phyloP scores from a whole-genome alignment of 1,140 invertebrate genomes.

The Cheumatopsyche charites region DNA sequence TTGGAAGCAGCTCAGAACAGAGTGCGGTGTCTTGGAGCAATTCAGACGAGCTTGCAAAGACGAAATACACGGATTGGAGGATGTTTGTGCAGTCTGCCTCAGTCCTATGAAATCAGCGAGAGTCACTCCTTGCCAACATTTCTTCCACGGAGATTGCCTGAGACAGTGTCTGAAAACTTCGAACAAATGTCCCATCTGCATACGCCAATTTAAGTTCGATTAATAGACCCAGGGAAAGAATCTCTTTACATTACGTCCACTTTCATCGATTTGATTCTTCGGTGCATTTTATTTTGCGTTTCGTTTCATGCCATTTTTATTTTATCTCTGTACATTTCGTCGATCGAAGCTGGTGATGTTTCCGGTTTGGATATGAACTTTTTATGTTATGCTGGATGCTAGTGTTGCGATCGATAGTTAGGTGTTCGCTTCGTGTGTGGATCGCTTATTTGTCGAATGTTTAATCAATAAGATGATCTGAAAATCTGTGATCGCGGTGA shows the following conservation, averaged over 20 bases:
- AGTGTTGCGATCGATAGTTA: background rate
- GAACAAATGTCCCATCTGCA: conserved; percentile 75
- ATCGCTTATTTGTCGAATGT: no score
- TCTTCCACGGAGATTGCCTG: conserved; percentile 78
- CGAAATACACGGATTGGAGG: conserved; percentile 71
- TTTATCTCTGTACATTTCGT: no score
- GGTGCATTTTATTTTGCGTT: no score
- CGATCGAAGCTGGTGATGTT: background rate
- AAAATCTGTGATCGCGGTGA: conserved; percentile 13
- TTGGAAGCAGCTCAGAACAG: conserved; percentile 62
- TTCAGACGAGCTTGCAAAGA: conserved; percentile 70
- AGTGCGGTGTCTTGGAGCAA: conserved; percentile 65
- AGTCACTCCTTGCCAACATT: conserved; percentile 76
- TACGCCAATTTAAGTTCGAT: conserved; percentile 49
- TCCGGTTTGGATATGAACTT: background rate
- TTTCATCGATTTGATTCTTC: background rate
- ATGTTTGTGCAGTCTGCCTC: conserved; percentile 78
- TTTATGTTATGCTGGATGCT: background rate
- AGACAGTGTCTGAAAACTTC: conserved; percentile 72
- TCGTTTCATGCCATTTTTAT: no score
- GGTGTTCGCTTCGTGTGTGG: no score
- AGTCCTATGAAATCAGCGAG: conserved; percentile 70
- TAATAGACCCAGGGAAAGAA: conserved; percentile 2
- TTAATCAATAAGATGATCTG: background rate
- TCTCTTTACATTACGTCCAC: background rate